Evolutionary conservation across 2,888 invertebrate genomes (phyloP), one percentile per base, ranked within the genome.

Genomic region (Dynastes hyllus): DNA sequence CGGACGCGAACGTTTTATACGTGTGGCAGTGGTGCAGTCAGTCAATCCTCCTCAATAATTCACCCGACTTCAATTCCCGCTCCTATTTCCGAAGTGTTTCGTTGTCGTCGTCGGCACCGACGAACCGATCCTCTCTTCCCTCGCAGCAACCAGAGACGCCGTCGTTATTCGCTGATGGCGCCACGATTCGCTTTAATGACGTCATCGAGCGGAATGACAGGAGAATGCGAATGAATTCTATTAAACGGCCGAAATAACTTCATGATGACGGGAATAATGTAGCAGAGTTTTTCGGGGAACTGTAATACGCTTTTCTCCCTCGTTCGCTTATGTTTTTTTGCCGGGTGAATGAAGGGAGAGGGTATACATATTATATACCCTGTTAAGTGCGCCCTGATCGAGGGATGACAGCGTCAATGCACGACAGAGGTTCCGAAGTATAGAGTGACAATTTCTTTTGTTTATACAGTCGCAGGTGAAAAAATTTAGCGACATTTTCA

Each of bases 181-280:
- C 73, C 73, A 73, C 73, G 55, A 61, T 73, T 73, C 55, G 53
- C 16, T 40, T 55, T 73, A 73, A 73, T 58, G 73, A 58, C 73
- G 45, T 73, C 73, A 73, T 73, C 73, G 16, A 16, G 37, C 37
- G 27, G 37, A 73, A 73, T 55, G 73, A 55, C 53, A 73, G 55
- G 73, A 61, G 73, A 73, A 73, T 73, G 73, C 55, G 73, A 55
- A 73, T 73, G 73, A 73, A 73, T 73, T 73, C 73, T 73, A 73
- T 58, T 73, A 73, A 73, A 73, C 73, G 55, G 9, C 9, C 32
- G 61, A 58, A 73, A 73, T 73, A 73, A 53, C 73, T 73, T 37
- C 55, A 22, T 55, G 73, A 73, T 73, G 73, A 73, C 73, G 55
- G 73, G 29, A 73, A 73, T 73, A 73, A 73, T 73, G 73, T 73